These are phyloP conservation scores for Serrognathus titanus DNA, from an alignment of 2,888 invertebrate genomes.

Conservation along the genomic window DNA sequence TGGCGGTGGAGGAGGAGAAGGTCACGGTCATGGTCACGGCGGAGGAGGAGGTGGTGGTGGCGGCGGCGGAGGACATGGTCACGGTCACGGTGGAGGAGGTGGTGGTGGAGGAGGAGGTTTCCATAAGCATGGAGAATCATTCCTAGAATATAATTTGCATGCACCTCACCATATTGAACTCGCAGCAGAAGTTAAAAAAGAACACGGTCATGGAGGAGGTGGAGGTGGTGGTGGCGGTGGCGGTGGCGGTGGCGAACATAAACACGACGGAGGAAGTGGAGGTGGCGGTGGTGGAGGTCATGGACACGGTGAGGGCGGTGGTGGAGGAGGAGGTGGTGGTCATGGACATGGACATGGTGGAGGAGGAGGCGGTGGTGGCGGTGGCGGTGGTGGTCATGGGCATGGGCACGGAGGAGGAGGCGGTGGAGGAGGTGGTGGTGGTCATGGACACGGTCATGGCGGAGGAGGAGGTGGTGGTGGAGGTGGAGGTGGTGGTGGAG, in stretches of 20 bases:
- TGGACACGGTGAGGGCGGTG: neutral
- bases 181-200: no score
- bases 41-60: conserved; percentile 24
- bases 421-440: conserved; percentile 18
- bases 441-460: conserved; percentile 5
- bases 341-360: no score
- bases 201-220: neutral
- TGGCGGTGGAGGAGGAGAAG: neutral
- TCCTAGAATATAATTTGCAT: no score
- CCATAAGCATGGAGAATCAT: no score
- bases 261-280: conserved; percentile 1
- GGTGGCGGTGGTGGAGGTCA: conserved; percentile 2
- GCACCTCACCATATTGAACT: no score
- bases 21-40: conserved; percentile 6
- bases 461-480: conserved; percentile 10
- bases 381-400: neutral
- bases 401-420: neutral
- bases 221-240: conserved; percentile 4
- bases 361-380: no score
- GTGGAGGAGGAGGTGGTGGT: neutral
- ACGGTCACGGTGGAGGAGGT: conserved; percentile 4
- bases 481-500: conserved; percentile 24
- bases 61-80: conserved; percentile 21
- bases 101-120: neutral
- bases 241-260: neutral